Evolutionary conservation across 2,113 vertebrate genomes (phyloP).

Genomic region (Geococcyx californianus): DNA sequence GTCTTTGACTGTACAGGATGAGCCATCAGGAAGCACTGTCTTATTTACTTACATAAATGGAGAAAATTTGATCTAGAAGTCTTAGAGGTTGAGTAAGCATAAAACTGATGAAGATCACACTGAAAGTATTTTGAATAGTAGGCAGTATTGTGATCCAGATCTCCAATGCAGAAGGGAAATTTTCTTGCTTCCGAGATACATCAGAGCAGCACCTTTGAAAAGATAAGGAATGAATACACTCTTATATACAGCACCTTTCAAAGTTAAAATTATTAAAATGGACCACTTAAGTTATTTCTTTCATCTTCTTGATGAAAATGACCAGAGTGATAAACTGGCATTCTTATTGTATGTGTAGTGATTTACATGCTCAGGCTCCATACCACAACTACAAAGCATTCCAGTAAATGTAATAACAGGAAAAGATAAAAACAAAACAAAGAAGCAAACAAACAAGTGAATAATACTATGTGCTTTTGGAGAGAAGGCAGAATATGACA

Average conservation of each 20-base stretch:
- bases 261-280: neutral
- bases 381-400: neutral
- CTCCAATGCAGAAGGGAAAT: neutral
- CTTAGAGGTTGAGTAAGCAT: neutral
- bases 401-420: neutral
- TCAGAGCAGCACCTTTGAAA: neutral
- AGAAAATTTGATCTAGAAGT: neutral
- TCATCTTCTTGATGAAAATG: neutral
- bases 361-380: neutral
- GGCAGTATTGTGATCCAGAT: neutral
- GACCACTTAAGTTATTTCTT: neutral
- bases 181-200: neutral
- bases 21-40: neutral
- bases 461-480: neutral
- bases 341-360: neutral
- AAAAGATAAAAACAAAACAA: neutral
- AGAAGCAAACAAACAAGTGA: neutral
- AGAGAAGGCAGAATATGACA: neutral
- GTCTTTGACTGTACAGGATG: neutral
- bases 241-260: neutral
- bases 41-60: neutral
- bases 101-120: neutral
- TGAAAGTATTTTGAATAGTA: neutral
- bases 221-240: neutral
- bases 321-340: neutral